Evolutionary conservation across 2,113 vertebrate species (phyloP), one percentile per base, ranked within the genome.

Genomic region (Lepus americanus): DNA sequence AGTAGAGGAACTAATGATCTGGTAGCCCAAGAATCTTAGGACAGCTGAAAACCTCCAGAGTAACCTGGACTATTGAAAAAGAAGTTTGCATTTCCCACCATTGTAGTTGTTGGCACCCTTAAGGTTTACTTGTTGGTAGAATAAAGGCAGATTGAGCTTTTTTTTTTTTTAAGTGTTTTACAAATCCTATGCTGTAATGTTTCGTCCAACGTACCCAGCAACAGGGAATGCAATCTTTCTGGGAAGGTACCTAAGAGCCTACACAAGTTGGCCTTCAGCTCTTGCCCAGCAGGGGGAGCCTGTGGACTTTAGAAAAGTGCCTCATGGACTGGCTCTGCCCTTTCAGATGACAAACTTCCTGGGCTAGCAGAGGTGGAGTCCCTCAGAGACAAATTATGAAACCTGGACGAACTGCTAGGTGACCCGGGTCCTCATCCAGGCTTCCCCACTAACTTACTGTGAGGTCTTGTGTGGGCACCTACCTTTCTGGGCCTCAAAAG

Each of bases 241-340:
- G 0, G 0, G 0, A 39, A 67, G 25, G 16, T 12, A 7, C 66
- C 1, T 36, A 36, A 3, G 10, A 49, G n/a, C 25, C 11, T 9
- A 19, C 1, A n/a, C 22, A 20, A 72, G 66, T 78, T 1, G 0
- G 0, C 23, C 29, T 69, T 59, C 25, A 61, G 55, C 10, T 51
- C 36, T 19, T 93, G 0, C 29, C 89, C 94, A 84, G 80, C 44
- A 96, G 96, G 72, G 86, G 89, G 89, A 70, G 27, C 70, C 51
- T 1, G 78, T 51, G 72, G 70, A 67, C 84, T 89, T 63, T 22
- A 5, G 23, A n/a, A 80, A 74, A 78, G 31, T 0, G 20, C 31
- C 20, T 25, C 33, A 4, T 0, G 13, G 14, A 1, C 12, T 12
- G 9, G 73, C 29, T 44, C 29, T 6, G 70, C 4, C 33, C 90